Conservation (phyloP, 2,888 invertebrate genomes). For the Limenitis camilla region DNA sequence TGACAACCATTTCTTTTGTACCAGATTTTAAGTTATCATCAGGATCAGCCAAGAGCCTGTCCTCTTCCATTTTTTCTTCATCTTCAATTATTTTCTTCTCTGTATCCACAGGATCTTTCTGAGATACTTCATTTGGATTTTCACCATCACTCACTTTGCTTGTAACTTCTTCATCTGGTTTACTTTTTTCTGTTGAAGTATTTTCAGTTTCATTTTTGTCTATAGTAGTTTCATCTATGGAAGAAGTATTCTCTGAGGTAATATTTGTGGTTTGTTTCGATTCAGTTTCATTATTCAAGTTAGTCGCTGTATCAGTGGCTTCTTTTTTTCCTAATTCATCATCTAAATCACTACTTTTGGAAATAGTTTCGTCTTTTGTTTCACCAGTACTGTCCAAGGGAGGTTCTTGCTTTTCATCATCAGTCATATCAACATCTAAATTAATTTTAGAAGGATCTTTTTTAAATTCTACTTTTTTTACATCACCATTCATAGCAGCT, state of each 20-base stretch:
- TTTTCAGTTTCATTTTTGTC: background rate
- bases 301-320: no score
- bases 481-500: conserved; percentile 4
- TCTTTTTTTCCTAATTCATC: conserved; percentile 1
- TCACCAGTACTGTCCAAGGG: background rate
- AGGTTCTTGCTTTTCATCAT: background rate
- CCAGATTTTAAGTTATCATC: conserved; percentile 11
- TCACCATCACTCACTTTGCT: conserved; percentile 2
- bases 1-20: background rate
- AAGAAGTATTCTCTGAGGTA: background rate
- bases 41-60: conserved; percentile 19
- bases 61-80: conserved; percentile 24
- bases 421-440: conserved; percentile 11
- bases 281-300: conserved; percentile 5
- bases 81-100: conserved; percentile 2
- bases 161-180: background rate
- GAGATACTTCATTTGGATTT: background rate
- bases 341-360: background rate
- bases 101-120: background rate
- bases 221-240: background rate
- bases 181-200: background rate
- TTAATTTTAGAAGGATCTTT: conserved; percentile 12
- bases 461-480: conserved; percentile 6
- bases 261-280: conserved; percentile 4
- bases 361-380: conserved; percentile 4